Conservation (phyloP, 2,888 invertebrate genomes). For the Dascillus cervinus region DNA sequence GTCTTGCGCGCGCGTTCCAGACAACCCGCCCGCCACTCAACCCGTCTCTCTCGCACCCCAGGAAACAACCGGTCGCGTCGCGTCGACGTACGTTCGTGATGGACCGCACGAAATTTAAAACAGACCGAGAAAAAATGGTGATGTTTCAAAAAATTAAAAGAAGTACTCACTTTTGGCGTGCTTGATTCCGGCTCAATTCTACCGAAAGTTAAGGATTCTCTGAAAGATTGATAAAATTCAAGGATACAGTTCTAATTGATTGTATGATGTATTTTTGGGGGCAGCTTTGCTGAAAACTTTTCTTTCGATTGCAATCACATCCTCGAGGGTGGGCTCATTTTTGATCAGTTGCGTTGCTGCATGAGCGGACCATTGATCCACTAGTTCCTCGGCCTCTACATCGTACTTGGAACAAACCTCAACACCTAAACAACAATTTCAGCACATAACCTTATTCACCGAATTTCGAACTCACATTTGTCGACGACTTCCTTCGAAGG, state of each 20-base stretch:
- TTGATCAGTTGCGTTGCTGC: conserved; percentile 57
- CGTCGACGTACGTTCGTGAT: conserved; percentile 1
- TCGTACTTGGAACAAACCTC: conserved; percentile 58
- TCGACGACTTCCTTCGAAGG: conserved; percentile 47
- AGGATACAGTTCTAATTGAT: conserved; percentile 3
- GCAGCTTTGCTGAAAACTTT: conserved; percentile 52
- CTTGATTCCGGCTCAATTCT: conserved; percentile 33
- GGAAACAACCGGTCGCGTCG: neutral
- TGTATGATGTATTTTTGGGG: conserved; percentile 16
- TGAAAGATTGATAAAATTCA: neutral
- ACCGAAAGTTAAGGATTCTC: conserved; percentile 32
- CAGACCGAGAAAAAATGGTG: no score
- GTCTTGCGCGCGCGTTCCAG: conserved; percentile 34
- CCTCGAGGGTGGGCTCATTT: conserved; percentile 52
- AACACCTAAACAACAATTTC: conserved; percentile 45
- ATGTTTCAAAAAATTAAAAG: conserved; percentile 3
- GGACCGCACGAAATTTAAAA: no score
- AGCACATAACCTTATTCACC: conserved; percentile 5
- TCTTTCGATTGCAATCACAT: conserved; percentile 55
- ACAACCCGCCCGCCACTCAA: conserved; percentile 4
- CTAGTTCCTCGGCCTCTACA: conserved; percentile 60
- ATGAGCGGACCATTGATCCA: conserved; percentile 73
- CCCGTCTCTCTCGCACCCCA: conserved; percentile 20
- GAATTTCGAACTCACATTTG: conserved; percentile 47
- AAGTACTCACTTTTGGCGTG: neutral